Evolutionary conservation across 2,113 vertebrate species (phyloP).

Genomic region (Polypterus senegalus): DNA sequence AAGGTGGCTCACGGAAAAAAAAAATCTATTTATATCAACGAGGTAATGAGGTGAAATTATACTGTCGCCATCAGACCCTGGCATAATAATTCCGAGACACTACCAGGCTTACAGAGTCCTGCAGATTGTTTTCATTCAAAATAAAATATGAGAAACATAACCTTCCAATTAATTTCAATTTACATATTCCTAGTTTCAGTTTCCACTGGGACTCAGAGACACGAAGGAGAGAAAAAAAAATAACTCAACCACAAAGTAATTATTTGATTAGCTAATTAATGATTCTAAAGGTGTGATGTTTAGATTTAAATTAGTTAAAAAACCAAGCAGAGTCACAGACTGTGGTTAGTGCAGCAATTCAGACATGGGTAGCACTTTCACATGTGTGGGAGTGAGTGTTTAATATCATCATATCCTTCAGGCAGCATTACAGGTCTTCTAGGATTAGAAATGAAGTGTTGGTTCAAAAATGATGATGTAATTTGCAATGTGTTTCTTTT

Average conservation of each 20-base stretch:
- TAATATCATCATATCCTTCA: too few species aligned
- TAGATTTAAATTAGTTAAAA: slow-evolving; percentile 55
- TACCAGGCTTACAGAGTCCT: slow-evolving; percentile 53
- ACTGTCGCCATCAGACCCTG: slow-evolving; percentile 71
- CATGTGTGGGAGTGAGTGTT: too few species aligned
- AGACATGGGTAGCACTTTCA: too few species aligned
- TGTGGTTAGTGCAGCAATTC: too few species aligned
- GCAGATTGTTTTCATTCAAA: slow-evolving; percentile 81
- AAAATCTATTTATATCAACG: slow-evolving; percentile 77
- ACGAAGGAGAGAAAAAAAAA: slow-evolving; percentile 14
- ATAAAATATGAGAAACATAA: slow-evolving; percentile 63
- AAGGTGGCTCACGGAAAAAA: slow-evolving; percentile 66
- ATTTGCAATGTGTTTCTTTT: too few species aligned
- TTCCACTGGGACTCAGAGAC: slow-evolving; percentile 47
- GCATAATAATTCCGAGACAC: slow-evolving; percentile 56
- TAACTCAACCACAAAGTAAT: slow-evolving; percentile 51
- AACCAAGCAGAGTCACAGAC: slow-evolving; percentile 24
- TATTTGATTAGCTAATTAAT: slow-evolving; percentile 78
- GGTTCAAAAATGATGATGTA: too few species aligned
- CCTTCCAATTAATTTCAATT: slow-evolving; percentile 81
- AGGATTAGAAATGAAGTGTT: too few species aligned
- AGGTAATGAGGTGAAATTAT: slow-evolving; percentile 95
- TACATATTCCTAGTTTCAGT: slow-evolving; percentile 66
- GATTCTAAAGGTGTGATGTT: slow-evolving; percentile 50
- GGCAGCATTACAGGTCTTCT: too few species aligned